Conservation (phyloP, 2,797 vertebrate species). For the Mastacembelus armatus region DNA sequence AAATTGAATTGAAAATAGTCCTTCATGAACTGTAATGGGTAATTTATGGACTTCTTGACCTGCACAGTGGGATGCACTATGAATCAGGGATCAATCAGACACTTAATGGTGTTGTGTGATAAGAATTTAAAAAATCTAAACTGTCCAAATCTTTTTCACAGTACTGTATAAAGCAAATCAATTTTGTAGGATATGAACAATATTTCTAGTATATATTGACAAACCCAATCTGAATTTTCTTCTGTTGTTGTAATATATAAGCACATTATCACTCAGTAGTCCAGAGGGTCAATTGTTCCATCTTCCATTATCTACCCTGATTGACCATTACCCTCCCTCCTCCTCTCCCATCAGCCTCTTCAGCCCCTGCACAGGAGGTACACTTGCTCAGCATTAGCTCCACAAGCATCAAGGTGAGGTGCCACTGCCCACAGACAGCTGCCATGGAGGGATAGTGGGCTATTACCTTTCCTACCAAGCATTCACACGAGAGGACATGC, state of each 20-base stretch:
- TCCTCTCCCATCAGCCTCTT: constrained; percentile 88
- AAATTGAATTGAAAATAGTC: no score
- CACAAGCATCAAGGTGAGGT: constrained; percentile 93
- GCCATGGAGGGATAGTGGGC: constrained; percentile 89
- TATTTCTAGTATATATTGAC: background rate
- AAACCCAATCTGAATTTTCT: background rate
- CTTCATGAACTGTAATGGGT: no score
- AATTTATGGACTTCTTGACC: no score
- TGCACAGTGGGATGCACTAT: no score
- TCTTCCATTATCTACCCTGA: constrained; percentile 82
- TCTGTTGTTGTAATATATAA: background rate
- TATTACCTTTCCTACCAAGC: constrained; percentile 93
- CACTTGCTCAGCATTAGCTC: constrained; percentile 90
- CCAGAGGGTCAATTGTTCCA: constrained; percentile 66
- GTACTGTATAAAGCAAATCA: no score
- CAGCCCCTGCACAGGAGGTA: constrained; percentile 93
- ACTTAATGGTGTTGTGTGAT: no score
- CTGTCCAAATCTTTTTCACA: no score
- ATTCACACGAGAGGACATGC: constrained; percentile 86
- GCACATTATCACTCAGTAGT: constrained; percentile 1
- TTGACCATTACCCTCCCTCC: constrained; percentile 79
- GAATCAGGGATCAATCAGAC: no score
- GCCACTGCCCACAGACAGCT: constrained; percentile 90
- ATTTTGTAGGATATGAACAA: background rate
- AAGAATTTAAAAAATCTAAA: no score